These are phyloP conservation scores for Buphagus erythrorhynchus DNA, from an alignment of 2,797 vertebrate species.

Conservation along the genomic window DNA sequence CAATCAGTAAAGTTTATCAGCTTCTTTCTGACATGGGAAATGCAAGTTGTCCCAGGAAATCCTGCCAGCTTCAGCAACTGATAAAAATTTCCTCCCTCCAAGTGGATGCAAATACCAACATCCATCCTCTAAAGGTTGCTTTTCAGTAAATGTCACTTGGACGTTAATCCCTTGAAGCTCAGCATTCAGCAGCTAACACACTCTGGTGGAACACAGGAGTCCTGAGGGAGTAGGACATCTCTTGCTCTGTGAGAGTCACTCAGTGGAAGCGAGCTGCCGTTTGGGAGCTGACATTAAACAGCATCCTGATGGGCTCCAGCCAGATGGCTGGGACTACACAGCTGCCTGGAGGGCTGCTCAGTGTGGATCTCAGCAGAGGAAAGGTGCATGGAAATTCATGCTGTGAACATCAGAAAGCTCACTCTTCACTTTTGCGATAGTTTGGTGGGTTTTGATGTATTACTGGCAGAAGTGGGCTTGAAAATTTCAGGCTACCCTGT, in stretches of 20 bases:
- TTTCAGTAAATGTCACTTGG: background rate
- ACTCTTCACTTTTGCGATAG: background rate
- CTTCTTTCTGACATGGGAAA: background rate
- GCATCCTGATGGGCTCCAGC: background rate
- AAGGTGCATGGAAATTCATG: background rate
- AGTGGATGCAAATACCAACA: background rate
- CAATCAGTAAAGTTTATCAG: background rate
- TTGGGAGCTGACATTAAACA: background rate
- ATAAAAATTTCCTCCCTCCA: background rate
- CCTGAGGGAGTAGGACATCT: background rate
- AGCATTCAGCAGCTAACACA: background rate
- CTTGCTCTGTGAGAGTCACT: background rate
- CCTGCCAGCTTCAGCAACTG: background rate
- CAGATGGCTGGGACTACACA: background rate
- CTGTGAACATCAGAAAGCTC: background rate
- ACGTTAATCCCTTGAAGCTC: background rate
- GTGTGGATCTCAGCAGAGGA: rapidly evolving
- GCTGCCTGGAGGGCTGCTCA: background rate
- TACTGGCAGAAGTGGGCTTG: background rate
- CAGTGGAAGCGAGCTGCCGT: rapidly evolving
- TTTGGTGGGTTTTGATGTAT: background rate
- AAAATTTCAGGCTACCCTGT: background rate
- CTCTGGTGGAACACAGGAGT: background rate
- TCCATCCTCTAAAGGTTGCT: background rate
- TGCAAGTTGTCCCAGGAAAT: background rate